These are phyloP conservation scores for Xiphias gladius DNA, from an alignment of 2,113 vertebrate genomes.

Conservation along the genomic window DNA sequence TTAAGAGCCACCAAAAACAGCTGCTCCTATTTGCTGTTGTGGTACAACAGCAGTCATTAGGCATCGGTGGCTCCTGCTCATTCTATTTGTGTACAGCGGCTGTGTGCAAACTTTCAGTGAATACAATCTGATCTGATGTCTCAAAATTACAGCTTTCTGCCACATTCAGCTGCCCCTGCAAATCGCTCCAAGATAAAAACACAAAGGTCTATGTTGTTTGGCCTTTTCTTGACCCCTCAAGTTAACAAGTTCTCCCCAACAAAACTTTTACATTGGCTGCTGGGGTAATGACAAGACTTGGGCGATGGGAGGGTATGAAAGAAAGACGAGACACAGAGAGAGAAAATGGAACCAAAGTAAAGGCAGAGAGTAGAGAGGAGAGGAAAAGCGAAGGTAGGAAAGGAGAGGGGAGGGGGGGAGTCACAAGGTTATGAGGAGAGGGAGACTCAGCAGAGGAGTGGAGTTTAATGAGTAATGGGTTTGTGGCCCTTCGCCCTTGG, in stretches of 20 bases:
- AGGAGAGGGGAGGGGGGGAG: neutral
- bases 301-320: neutral
- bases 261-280: conserved; percentile 54
- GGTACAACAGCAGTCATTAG: conserved; percentile 46
- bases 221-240: conserved; percentile 46
- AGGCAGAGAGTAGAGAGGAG: conserved; percentile 14
- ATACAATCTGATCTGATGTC: conserved; percentile 54
- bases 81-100: conserved; percentile 21
- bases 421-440: conserved; percentile 52
- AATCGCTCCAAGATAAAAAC: conserved; percentile 54
- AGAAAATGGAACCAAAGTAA: conserved; percentile 22
- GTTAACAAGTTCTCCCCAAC: conserved; percentile 57
- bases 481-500: conserved; percentile 60
- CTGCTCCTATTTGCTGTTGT: conserved; percentile 22
- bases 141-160: conserved; percentile 61
- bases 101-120: conserved; percentile 14
- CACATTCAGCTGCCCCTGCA: conserved; percentile 2
- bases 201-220: conserved; percentile 48
- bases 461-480: conserved; percentile 78
- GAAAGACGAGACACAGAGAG: neutral
- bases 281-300: conserved; percentile 34
- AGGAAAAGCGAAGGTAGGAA: neutral
- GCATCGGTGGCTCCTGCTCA: conserved; percentile 11
- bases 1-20: neutral
- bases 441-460: conserved; percentile 54